A percentile compares a stretch with the other conserved stretches of the same genome.
phyloP scores from a whole-genome alignment of 2,113 vertebrate genomes.

The Speoplatyrhinus poulsoni region DNA sequence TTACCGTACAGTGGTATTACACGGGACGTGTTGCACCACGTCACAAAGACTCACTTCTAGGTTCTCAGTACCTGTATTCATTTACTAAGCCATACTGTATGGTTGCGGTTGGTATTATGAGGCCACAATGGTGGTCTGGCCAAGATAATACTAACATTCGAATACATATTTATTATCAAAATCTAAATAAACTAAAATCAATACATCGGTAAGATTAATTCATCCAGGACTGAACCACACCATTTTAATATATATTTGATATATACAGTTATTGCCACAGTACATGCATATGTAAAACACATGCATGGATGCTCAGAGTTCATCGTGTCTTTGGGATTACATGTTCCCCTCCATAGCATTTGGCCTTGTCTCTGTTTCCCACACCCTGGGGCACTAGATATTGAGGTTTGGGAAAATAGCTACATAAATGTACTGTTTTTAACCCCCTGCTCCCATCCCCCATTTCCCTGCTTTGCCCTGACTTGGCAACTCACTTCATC shows the following conservation, averaged over 20 bases:
- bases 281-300: conserved; percentile 11
- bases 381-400: conserved; percentile 38
- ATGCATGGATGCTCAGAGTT: background rate
- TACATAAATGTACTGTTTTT: conserved; percentile 57
- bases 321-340: conserved; percentile 30
- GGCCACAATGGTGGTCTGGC: too few relatives aligned
- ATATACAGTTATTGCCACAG: too few relatives aligned
- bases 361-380: conserved; percentile 4
- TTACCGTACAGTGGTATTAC: conserved; percentile 4
- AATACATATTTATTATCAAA: background rate
- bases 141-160: background rate
- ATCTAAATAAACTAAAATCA: background rate
- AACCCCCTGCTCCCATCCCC: conserved; percentile 28
- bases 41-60: conserved; percentile 35
- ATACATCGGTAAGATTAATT: background rate
- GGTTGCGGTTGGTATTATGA: too few relatives aligned
- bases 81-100: too few relatives aligned
- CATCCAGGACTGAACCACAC: too few relatives aligned
- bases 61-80: background rate
- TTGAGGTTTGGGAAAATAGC: conserved; percentile 58
- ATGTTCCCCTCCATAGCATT: conserved; percentile 10
- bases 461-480: conserved; percentile 22
- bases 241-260: too few relatives aligned
- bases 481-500: conserved; percentile 27
- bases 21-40: conserved; percentile 5